Evolutionary conservation across 2,113 vertebrate species (phyloP), one percentile per base, ranked within the genome.

Genomic region (Atlantisia rogersi): DNA sequence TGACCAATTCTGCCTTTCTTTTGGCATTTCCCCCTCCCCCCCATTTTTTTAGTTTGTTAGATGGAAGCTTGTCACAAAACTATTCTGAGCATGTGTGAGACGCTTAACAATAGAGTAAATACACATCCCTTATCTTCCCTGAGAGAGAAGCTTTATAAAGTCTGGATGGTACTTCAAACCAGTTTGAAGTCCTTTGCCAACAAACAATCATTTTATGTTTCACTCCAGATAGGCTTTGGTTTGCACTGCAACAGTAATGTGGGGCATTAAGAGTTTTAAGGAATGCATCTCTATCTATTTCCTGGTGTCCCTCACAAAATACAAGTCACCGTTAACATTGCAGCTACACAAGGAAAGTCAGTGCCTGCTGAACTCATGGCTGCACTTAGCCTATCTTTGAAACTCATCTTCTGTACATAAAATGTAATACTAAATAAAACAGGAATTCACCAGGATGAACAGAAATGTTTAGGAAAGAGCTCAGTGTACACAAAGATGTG

Each of bases 251-350:
- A 6, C 22, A 83, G 71, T 35, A 50, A 77, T 6, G 31, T 18
- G 21, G 24, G 67, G 31, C 40, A 63, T 70, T 81, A 46, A 70
- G 79, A 65, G 50, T 86, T 93, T 77, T 62, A 70, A 81, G 71
- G 70, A 81, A 70, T 2, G 4, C 59, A 74, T 56, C 55, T 62
- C 2, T 31, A 83, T 42, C n/a, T 75, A 42, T 91, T 96, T 94
- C 56, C 73, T 84, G 46, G 56, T 86, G n/a, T 86, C 24, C 52
- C 46, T 94, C 80, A 74, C 50, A 92, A 94, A 86, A 80, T 44
- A 74, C 12, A 77, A 81, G 77, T 81, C 40, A 73, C n/a, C 4
- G 1, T 63, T 81, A 83, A 50, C 46, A 19, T 15, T 35, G 44
- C 63, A 86, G 25, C 86, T 81, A 63, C 37, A 52, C 50, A 88